phyloP scores from a whole-genome alignment of 2,797 vertebrate species.

The Gymnopithys bicolor region DNA sequence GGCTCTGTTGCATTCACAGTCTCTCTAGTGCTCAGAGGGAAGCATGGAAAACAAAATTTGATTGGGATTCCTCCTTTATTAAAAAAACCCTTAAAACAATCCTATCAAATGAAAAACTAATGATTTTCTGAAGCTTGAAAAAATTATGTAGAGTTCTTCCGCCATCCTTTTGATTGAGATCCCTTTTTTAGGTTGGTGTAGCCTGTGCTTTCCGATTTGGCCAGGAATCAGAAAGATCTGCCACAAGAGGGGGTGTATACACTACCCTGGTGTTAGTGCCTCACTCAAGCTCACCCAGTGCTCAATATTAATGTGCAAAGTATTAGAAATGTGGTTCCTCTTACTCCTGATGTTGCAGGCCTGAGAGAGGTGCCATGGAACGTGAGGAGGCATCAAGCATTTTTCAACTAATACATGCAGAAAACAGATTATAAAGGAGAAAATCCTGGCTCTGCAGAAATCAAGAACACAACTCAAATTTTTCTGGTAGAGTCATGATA shows the following conservation, averaged over 20 bases:
- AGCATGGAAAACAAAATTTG: not conserved
- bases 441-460: not conserved
- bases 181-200: not conserved
- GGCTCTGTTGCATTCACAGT: not conserved
- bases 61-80: not conserved
- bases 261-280: not conserved
- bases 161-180: not conserved
- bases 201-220: not conserved
- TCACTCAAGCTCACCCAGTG: not conserved
- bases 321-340: not conserved
- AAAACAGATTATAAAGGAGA: not conserved
- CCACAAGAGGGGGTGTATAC: constrained; percentile 23
- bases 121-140: not conserved
- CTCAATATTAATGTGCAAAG: not conserved
- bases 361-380: not conserved
- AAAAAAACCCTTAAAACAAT: not conserved
- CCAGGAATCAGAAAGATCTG: not conserved
- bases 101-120: not conserved
- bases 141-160: not conserved
- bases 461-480: not conserved
- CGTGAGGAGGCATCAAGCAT: not conserved
- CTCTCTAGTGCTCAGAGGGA: not conserved
- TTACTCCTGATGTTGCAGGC: not conserved
- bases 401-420: not conserved
- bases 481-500: not conserved